Evolutionary conservation across 2,797 vertebrate species (phyloP).

Genomic region (Loris lydekkerianus): DNA sequence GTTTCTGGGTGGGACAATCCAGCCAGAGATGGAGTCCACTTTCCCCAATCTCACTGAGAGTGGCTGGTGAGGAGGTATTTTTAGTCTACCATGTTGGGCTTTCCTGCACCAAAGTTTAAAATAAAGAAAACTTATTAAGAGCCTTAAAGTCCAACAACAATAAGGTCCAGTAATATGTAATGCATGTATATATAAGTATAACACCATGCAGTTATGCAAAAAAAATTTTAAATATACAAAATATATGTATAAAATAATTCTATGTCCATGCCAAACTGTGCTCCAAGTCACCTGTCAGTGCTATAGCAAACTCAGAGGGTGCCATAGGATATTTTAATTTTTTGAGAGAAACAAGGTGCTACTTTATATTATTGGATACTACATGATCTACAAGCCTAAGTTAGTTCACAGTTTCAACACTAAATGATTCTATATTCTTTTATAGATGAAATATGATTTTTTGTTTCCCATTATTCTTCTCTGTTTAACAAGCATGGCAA

Average conservation of each 20-base stretch:
- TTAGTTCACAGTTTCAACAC: neutral
- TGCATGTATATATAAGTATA: neutral
- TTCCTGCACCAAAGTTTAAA: neutral
- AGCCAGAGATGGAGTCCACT: too few relatives aligned
- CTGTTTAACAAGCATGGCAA: slow-evolving; percentile 29
- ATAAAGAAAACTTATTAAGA: neutral
- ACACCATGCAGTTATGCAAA: neutral
- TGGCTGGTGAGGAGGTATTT: too few relatives aligned
- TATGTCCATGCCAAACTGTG: neutral
- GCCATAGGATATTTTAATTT: neutral
- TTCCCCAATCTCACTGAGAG: too few relatives aligned
- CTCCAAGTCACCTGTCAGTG: neutral
- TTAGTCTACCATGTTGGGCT: too few relatives aligned
- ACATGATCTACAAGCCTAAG: neutral
- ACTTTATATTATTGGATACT: neutral
- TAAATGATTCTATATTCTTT: neutral
- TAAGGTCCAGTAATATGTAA: neutral
- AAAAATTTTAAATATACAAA: neutral
- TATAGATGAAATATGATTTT: neutral
- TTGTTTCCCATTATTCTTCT: neutral
- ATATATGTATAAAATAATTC: neutral
- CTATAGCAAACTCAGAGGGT: neutral
- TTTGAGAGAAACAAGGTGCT: neutral
- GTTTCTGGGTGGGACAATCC: too few relatives aligned
- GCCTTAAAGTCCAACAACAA: neutral